phyloP scores from a whole-genome alignment of 2,797 vertebrate genomes.

The Cheirogaleus major region DNA sequence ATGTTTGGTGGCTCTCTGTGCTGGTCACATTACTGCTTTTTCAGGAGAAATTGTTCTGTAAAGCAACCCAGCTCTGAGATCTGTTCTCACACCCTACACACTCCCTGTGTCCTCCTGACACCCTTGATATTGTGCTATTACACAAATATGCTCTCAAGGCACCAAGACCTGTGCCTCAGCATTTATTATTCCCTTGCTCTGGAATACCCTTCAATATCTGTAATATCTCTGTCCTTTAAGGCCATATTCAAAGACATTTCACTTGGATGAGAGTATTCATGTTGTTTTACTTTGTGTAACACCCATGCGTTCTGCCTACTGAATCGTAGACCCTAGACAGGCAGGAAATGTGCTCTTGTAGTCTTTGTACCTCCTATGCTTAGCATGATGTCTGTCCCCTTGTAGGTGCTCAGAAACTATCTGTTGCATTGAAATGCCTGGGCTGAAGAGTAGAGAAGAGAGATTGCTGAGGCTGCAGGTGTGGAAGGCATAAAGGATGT shows the following conservation, averaged over 20 bases:
- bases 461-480: not conserved
- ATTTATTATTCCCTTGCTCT: not conserved
- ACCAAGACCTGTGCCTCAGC: not conserved
- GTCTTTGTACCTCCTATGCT: not conserved
- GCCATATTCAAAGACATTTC: not conserved
- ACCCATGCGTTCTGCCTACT: not conserved
- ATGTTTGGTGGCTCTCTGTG: not conserved
- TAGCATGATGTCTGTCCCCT: not conserved
- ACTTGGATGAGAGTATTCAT: not conserved
- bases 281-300: not conserved
- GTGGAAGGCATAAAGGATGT: not conserved
- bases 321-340: not conserved
- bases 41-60: not conserved
- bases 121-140: not conserved
- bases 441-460: not conserved
- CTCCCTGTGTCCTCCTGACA: not conserved
- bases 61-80: not conserved
- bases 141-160: not conserved
- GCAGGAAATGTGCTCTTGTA: not conserved
- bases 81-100: not conserved
- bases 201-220: not conserved
- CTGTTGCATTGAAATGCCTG: not conserved
- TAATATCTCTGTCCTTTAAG: not conserved
- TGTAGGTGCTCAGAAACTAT: not conserved
- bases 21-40: not conserved